Evolutionary conservation across 2,113 vertebrate genomes (phyloP), one percentile per base, ranked within the genome.

Genomic region (Percopsis transmontana): DNA sequence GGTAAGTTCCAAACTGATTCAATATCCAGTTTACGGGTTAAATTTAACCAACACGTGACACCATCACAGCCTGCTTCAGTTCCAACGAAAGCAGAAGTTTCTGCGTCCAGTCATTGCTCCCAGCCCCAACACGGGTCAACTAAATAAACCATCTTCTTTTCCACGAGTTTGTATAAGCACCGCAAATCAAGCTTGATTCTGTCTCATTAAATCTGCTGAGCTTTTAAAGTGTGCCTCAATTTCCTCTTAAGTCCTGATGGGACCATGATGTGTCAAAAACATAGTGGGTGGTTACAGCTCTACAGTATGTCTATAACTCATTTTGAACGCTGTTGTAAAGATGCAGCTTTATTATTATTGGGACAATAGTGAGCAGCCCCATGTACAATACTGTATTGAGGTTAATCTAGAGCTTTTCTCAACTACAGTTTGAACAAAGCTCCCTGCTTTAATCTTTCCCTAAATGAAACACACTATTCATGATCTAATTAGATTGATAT

Each of bases 381-480:
- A 33, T 33, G 27, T n/a, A 7, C 27, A 5, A 1, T 45, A 13
- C 47, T 48, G 47, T 48, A 48, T 19, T 48, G 15, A 48, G 47
- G 47, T 50, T 51, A 20, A 48, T 58, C 13, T 48, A 3, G 12
- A 42, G 7, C 21, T 33, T 24, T 8, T 45, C 20, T 71, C 27
- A 41, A 13, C 42, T 14, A 14, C 15, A 45, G 12, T 14, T 45
- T 45, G 12, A 45, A 45, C 42, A 16, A 16, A 45, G 11, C 11
- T 14, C 11, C 23, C 44, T 19, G 20, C 27, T 33, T 11, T 56
- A 13, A 42, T 50, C 11, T 1, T 3, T 38, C 58, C 2, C 16
- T 41, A 1, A 33, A 50, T 56, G 0, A 62, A 59, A 56, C 8
- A 14, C 33, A 67, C 18, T 23, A 42, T 55, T 74, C 33, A 53